Conservation (phyloP, 2,888 invertebrate genomes). For the Agrilus biguttatus region DNA sequence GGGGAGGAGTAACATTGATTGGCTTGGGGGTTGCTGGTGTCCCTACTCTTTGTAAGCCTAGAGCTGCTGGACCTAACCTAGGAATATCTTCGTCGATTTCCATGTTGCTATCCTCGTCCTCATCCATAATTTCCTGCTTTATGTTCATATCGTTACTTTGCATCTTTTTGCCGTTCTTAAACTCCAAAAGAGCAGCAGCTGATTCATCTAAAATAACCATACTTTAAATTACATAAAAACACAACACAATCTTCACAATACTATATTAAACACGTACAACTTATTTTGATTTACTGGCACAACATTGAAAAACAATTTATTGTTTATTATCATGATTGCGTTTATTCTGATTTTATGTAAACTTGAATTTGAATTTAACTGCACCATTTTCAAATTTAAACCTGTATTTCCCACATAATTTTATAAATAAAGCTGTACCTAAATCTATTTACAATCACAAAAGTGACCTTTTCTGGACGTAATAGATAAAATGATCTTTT, state of each 20-base stretch:
- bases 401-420: conserved; percentile 14
- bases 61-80: conserved; percentile 62
- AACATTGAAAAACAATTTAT: no score
- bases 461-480: no score
- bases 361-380: conserved; percentile 26
- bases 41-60: conserved; percentile 70
- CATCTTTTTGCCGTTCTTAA: conserved; percentile 39
- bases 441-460: no score
- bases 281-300: no score
- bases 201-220: conserved; percentile 34
- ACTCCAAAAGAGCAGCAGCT: conserved; percentile 37
- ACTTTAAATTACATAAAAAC: conserved; percentile 1
- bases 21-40: conserved; percentile 60
- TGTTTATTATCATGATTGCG: no score
- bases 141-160: conserved; percentile 18
- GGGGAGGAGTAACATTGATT: conserved; percentile 54
- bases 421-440: conserved; percentile 4
- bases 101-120: conserved; percentile 41
- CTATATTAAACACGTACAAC: no score
- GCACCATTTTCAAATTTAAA: conserved; percentile 30
- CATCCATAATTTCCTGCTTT: conserved; percentile 28
- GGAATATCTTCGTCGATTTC: conserved; percentile 46
- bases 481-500: no score
- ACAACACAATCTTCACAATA: no score
- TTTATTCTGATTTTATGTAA: no score